Percentiles rank a stretch among this genome's conserved stretches.
Conservation (phyloP, 1,140 invertebrate genomes). For the Neodiprion lecontei region DNA sequence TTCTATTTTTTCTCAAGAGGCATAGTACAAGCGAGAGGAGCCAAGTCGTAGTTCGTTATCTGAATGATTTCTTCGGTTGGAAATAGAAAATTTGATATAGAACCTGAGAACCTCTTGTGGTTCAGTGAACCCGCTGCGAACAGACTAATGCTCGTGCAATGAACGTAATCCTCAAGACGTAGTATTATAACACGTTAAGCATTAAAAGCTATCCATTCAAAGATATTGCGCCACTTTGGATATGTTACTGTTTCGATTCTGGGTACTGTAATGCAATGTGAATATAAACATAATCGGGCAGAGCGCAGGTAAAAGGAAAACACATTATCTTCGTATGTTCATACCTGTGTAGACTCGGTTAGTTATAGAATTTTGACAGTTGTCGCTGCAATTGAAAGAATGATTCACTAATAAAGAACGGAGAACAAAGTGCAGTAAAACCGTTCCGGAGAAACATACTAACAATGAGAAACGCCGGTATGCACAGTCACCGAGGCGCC, state of each 20-base stretch:
- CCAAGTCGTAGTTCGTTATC: neutral
- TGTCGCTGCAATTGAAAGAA: too few species aligned
- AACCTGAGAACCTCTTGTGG: constrained; percentile 7
- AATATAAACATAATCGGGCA: too few species aligned
- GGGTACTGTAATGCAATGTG: neutral
- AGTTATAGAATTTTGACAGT: too few species aligned
- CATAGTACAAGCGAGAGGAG: neutral
- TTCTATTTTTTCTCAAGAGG: neutral
- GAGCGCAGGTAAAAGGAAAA: too few species aligned
- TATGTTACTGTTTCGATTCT: neutral
- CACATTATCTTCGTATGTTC: too few species aligned
- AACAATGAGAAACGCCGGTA: too few species aligned
- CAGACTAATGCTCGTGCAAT: neutral
- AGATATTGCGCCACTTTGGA: neutral
- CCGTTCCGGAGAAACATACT: too few species aligned
- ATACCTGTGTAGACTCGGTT: too few species aligned
- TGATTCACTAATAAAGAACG: too few species aligned
- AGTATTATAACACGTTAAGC: neutral
- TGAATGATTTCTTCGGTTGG: neutral
- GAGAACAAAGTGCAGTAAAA: too few species aligned
- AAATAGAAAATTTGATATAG: constrained; percentile 4
- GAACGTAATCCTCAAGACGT: neutral
- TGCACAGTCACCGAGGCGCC: too few species aligned
- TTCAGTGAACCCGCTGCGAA: neutral
- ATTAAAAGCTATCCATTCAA: neutral